Conservation (phyloP, 1,140 invertebrate species). For the Reticulitermes speratus region DNA sequence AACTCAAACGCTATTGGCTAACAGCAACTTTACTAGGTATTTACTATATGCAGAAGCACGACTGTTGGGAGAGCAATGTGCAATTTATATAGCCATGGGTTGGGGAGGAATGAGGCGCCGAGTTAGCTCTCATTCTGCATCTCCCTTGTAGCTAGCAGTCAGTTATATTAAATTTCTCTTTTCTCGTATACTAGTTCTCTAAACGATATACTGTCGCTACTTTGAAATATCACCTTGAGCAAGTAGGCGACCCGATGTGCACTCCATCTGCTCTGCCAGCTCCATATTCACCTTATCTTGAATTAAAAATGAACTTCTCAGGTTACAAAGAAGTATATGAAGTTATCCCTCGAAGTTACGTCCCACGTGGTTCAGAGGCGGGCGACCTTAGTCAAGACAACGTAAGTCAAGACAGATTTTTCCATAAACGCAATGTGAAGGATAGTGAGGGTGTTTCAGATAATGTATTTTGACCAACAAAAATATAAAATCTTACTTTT, state of each 20-base stretch:
- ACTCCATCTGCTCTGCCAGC: neutral
- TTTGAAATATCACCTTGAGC: constrained; percentile 2
- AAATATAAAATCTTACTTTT: no score
- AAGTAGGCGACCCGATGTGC: neutral
- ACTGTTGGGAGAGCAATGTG: neutral
- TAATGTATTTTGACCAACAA: no score
- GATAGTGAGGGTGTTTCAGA: no score
- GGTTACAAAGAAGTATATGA: neutral
- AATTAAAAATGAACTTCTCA: neutral
- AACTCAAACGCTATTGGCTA: neutral
- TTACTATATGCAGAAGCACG: neutral
- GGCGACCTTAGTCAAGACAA: no score
- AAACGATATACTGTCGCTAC: neutral
- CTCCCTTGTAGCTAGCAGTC: neutral
- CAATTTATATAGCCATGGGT: neutral
- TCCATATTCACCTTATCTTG: neutral
- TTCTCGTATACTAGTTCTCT: neutral
- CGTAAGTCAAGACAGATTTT: no score
- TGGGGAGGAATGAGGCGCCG: neutral
- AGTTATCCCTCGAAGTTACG: no score
- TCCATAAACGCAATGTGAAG: no score
- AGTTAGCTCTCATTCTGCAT: neutral
- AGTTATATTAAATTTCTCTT: neutral
- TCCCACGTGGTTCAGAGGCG: no score
- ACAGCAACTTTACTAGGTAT: neutral